A percentile compares a stretch with the other conserved stretches of the same genome.
These are phyloP conservation scores for Parascotia fuliginaria DNA, from an alignment of 2,888 invertebrate species.

Conservation along the genomic window DNA sequence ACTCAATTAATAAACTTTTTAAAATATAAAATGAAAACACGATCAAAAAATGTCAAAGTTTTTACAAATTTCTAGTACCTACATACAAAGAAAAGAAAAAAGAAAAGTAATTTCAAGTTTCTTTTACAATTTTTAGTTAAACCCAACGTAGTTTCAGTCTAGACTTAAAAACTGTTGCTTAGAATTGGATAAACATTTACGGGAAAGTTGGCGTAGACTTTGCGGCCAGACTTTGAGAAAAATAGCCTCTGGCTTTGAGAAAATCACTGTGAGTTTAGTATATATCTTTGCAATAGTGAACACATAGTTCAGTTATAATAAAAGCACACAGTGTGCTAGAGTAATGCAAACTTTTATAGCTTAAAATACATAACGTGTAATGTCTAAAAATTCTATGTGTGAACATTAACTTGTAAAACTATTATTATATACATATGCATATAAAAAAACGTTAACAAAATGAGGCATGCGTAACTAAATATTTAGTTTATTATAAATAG, in stretches of 20 bases:
- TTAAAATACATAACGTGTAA: too few species aligned
- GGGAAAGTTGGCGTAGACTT: not conserved
- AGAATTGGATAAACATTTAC: constrained; percentile 6
- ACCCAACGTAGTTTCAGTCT: not conserved
- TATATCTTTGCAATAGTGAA: not conserved
- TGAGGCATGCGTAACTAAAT: too few species aligned
- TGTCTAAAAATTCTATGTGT: too few species aligned
- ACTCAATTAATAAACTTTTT: too few species aligned
- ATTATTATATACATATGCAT: too few species aligned
- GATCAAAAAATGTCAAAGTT: too few species aligned
- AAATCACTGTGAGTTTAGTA: not conserved
- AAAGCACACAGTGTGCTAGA: too few species aligned
- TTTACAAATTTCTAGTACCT: not conserved
- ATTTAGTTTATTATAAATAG: too few species aligned
- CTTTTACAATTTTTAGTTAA: not conserved
- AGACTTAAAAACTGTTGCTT: constrained; percentile 6
- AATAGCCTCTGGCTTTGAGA: not conserved
- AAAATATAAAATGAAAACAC: too few species aligned
- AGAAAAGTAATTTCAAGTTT: not conserved
- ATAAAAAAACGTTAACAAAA: too few species aligned
- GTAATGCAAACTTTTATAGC: too few species aligned
- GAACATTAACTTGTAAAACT: too few species aligned
- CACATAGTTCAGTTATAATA: not conserved
- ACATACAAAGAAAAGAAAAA: not conserved
- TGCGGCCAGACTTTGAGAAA: not conserved